A percentile compares a stretch with the other conserved stretches of the same genome.
Conservation (phyloP, 2,113 vertebrate species). For the Tringa solitaria region DNA sequence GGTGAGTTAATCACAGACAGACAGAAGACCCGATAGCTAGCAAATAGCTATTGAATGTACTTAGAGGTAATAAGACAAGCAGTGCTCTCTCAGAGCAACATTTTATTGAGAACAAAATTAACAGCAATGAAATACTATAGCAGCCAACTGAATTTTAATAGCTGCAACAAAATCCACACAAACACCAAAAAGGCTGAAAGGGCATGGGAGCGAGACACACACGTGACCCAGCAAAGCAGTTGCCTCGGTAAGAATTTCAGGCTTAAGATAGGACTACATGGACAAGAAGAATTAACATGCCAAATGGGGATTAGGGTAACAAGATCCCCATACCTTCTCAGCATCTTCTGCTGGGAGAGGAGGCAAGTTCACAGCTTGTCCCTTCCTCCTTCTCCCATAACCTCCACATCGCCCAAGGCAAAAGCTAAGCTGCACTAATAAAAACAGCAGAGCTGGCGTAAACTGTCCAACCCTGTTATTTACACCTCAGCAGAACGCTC, state of each 20-base stretch:
- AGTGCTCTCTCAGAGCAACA: neutral
- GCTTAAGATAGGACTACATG: neutral
- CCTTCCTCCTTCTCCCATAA: conserved; percentile 16
- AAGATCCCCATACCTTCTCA: neutral
- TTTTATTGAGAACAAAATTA: neutral
- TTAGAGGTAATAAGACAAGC: neutral
- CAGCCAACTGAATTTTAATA: neutral
- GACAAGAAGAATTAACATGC: neutral
- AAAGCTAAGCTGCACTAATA: conserved; percentile 27
- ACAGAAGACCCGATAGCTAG: neutral
- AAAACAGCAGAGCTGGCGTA: conserved; percentile 31
- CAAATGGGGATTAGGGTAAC: neutral
- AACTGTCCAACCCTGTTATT: conserved; percentile 55
- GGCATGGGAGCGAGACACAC: neutral
- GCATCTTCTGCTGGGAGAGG: neutral
- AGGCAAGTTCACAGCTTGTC: neutral
- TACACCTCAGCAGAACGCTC: conserved; percentile 40
- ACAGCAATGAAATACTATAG: neutral
- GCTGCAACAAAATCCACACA: neutral
- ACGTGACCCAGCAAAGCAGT: neutral
- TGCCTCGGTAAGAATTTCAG: neutral
- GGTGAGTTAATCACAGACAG: neutral
- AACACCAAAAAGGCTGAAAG: neutral
- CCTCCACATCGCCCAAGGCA: neutral
- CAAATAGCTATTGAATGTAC: neutral